Evolutionary conservation across 2,797 vertebrate genomes (phyloP).

Genomic region (Rhinoraja longicauda): DNA sequence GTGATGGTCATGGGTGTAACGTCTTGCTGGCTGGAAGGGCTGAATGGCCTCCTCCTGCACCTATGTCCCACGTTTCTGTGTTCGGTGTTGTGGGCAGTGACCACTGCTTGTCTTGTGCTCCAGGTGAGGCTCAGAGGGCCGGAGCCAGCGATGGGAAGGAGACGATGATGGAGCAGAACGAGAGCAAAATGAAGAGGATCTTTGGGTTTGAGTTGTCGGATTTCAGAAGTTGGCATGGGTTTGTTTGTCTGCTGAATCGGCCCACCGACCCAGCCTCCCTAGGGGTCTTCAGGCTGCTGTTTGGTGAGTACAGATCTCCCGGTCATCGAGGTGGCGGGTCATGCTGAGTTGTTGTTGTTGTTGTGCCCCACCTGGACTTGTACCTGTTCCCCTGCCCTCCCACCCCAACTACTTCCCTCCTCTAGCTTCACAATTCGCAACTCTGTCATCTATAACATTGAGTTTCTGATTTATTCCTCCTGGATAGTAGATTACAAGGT

Average conservation of each 20-base stretch:
- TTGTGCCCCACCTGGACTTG: neutral
- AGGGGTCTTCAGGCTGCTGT: constrained; percentile 81
- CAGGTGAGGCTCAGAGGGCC: neutral
- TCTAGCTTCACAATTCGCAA: too few relatives aligned
- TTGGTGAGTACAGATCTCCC: constrained; percentile 61
- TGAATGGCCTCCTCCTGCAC: too few relatives aligned
- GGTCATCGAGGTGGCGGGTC: neutral
- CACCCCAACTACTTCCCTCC: too few relatives aligned
- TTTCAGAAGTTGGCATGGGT: constrained; percentile 65
- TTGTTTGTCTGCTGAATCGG: constrained; percentile 76
- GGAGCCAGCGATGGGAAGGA: neutral
- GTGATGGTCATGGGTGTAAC: too few relatives aligned
- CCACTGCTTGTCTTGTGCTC: too few relatives aligned
- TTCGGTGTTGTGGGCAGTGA: too few relatives aligned
- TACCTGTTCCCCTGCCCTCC: too few relatives aligned
- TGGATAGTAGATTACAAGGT: too few relatives aligned
- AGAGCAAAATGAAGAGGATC: constrained; percentile 60
- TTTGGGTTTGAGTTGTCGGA: constrained; percentile 77
- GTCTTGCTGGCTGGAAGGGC: too few relatives aligned
- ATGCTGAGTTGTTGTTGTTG: neutral
- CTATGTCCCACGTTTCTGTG: too few relatives aligned
- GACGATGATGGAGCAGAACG: neutral
- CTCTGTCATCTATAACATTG: too few relatives aligned
- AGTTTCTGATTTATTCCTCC: too few relatives aligned
- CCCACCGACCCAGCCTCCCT: constrained; percentile 78